Base-by-base conservation (phyloP, 2,888 invertebrate genomes). In the Osmoderma eremita region DNA sequence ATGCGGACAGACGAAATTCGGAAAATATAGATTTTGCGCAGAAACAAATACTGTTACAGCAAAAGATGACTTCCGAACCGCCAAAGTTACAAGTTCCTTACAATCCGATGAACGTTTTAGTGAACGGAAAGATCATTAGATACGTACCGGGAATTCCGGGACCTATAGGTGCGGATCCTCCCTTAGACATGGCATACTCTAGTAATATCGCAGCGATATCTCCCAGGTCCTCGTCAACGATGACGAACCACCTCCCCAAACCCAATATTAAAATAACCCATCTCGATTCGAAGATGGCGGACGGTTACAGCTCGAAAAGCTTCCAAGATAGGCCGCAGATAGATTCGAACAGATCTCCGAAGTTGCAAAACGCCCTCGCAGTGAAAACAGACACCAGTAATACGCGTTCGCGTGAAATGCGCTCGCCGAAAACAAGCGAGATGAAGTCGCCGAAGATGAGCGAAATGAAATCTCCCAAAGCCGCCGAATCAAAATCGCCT, bases 81-180 rank as follows among this genome's bases (percentile, higher is more conserved):
- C 74, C 81, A 4, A 79, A 79, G 51, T 69, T 81, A n/a, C 74
- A 79, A 56, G 80, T 78, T 64, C 80, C 76, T 8, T 68, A 81
- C 74, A 85, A 85, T 72, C 86, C 86, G 1, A 75, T 86, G 71
- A 85, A 84, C 58, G 72, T 86, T 42, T 78, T 84, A 1, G 84
- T 88, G 42, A 87, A 88, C 70, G 92, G 91, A 18, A 92, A 91
- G 79, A 83, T 90, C n/a, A 91, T 94, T 76, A 91, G 93, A 0
- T 91, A 92, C 79, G 93, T 94, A 10, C 94, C 94, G 4, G 94
- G 94, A 12, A 94, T 94, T 81, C 94, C 94, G 0, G 94, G 94
- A 8, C 94, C 94, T 2, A 75, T 82, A n/a, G 76, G 75, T 6
- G 78, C 93, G 0, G 80, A 81, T 39, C 75, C 75, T 22, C 78